phyloP scores from a whole-genome alignment of 2,888 invertebrate species.

The Scaptomyza caliginosa region DNA sequence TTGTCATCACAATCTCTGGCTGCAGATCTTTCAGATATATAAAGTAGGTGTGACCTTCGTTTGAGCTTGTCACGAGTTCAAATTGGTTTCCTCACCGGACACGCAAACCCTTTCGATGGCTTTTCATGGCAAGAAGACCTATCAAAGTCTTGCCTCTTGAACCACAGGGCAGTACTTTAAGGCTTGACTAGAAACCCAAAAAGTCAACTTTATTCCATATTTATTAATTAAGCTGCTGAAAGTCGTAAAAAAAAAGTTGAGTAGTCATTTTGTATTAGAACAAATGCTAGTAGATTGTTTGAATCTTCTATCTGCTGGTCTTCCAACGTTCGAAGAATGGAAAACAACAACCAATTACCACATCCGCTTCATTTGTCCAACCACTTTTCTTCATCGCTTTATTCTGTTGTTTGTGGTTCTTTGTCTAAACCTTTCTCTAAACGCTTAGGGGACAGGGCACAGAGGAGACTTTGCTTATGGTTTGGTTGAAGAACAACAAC shows the following conservation, averaged over 20 bases:
- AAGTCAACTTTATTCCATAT: too few species aligned
- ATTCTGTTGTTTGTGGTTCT: conserved; percentile 2
- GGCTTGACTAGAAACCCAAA: not conserved
- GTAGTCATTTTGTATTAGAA: not conserved
- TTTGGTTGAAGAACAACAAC: not conserved
- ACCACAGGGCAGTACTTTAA: too few species aligned
- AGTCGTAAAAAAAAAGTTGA: not conserved
- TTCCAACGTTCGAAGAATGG: not conserved
- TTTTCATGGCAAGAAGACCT: too few species aligned
- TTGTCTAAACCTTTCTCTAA: conserved; percentile 34
- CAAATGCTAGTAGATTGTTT: not conserved
- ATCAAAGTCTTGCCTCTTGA: too few species aligned
- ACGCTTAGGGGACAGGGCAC: conserved; percentile 9
- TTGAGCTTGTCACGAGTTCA: not conserved
- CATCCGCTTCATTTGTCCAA: conserved; percentile 70
- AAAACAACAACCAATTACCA: conserved; percentile 64
- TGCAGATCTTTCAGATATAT: not conserved
- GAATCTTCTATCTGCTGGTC: not conserved
- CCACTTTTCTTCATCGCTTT: conserved; percentile 30
- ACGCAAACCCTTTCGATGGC: too few species aligned
- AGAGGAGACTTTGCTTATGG: not conserved
- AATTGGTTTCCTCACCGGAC: not conserved
- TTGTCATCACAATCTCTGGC: not conserved
- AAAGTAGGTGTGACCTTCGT: not conserved
- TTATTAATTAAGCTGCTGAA: not conserved